Percentiles rank a stretch among this genome's conserved stretches.
Conservation (phyloP, 1,140 invertebrate genomes). For the Brachystomella parvula region DNA sequence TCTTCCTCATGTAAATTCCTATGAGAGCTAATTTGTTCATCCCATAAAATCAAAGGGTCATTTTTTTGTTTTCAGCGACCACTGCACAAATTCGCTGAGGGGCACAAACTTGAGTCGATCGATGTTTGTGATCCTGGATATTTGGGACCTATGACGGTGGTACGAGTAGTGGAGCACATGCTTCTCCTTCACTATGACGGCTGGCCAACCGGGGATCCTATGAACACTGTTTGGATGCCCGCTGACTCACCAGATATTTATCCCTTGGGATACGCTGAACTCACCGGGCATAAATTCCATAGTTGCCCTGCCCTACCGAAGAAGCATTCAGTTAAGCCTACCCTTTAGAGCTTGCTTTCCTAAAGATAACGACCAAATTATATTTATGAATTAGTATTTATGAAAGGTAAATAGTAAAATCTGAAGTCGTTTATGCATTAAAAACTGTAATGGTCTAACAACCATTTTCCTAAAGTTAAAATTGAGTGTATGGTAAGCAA, state of each 20-base stretch:
- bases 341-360: too few species aligned
- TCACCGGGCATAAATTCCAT: constrained; percentile 8
- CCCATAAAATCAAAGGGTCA: neutral
- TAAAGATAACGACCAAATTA: too few species aligned
- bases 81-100: neutral
- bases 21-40: neutral
- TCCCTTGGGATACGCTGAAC: constrained; percentile 20
- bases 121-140: neutral
- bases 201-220: neutral
- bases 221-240: neutral
- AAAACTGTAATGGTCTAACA: too few species aligned
- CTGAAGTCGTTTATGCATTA: too few species aligned
- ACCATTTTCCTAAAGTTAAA: too few species aligned
- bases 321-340: too few species aligned
- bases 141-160: constrained; percentile 12
- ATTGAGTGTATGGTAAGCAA: too few species aligned
- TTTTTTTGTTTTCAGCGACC: neutral
- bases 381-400: too few species aligned
- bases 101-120: constrained; percentile 10
- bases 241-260: constrained; percentile 16
- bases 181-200: constrained; percentile 16
- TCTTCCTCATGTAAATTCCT: neutral
- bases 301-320: too few species aligned
- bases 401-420: too few species aligned
- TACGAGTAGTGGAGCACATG: neutral